Percentiles rank a stretch among this genome's conserved stretches.
These are phyloP conservation scores for Myotis pilosus DNA, from an alignment of 2,797 vertebrate genomes.

Conservation along the genomic window DNA sequence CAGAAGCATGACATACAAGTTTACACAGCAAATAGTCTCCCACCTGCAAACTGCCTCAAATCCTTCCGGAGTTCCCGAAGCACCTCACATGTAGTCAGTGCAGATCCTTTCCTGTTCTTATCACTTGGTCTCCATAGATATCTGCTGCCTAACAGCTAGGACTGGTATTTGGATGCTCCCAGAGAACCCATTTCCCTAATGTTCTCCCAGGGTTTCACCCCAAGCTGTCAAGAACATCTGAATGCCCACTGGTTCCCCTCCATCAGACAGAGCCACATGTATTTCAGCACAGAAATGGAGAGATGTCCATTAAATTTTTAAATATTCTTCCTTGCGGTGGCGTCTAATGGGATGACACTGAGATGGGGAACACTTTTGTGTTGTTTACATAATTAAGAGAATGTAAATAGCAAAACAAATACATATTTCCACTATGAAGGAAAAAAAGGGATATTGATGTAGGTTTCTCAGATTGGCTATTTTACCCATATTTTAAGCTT, in stretches of 20 bases:
- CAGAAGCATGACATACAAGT: background rate
- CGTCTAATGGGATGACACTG: background rate
- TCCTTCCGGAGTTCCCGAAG: background rate
- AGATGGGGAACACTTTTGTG: background rate
- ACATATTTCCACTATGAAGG: background rate
- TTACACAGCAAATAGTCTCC: background rate
- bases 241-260: background rate
- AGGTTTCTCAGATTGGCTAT: background rate
- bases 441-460: background rate
- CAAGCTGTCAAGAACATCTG: background rate
- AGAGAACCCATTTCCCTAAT: background rate
- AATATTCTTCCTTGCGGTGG: background rate
- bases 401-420: conserved; percentile 3
- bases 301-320: background rate
- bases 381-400: conserved; percentile 2
- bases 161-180: background rate
- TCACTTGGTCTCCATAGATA: background rate
- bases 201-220: background rate
- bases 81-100: background rate
- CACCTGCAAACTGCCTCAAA: background rate
- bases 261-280: background rate
- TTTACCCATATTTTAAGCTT: background rate
- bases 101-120: background rate
- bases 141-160: background rate
- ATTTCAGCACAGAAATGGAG: conserved; percentile 1